Evolutionary conservation across 2,888 invertebrate species (phyloP).

Genomic region (Tachina fera): DNA sequence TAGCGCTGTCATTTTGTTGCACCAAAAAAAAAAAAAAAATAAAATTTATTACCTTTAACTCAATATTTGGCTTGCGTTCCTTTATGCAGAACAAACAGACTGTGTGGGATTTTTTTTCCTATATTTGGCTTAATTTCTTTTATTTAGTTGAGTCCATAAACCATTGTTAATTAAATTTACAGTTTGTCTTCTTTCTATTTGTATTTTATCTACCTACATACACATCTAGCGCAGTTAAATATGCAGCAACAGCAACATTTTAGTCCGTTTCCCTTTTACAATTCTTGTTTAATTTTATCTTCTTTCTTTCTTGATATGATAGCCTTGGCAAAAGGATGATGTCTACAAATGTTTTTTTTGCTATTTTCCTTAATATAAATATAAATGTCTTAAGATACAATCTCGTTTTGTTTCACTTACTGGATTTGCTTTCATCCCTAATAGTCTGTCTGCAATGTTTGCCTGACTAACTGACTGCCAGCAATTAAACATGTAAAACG

Average conservation of each 20-base stretch:
- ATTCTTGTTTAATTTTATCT: not conserved
- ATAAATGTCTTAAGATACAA: slow-evolving; percentile 74
- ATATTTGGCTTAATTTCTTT: slow-evolving; percentile 11
- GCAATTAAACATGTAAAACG: slow-evolving; percentile 71
- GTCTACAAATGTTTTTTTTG: slow-evolving; percentile 9
- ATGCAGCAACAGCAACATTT: slow-evolving; percentile 16
- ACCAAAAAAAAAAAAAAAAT: not conserved
- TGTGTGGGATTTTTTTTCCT: not conserved
- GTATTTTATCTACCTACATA: slow-evolving; percentile 47
- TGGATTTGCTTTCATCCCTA: slow-evolving; percentile 9
- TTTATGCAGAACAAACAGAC: not conserved
- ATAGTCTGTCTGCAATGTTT: not conserved
- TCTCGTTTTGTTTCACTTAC: slow-evolving; percentile 68
- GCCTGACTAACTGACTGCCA: slow-evolving; percentile 42
- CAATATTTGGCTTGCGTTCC: not conserved
- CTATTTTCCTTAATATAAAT: not conserved
- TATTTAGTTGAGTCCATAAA: slow-evolving; percentile 46
- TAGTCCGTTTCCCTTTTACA: slow-evolving; percentile 13
- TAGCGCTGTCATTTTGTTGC: slow-evolving; percentile 36
- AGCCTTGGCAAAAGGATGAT: slow-evolving; percentile 43
- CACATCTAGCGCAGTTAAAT: slow-evolving; percentile 42
- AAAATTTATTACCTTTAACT: slow-evolving; percentile 24
- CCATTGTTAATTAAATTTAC: slow-evolving; percentile 68
- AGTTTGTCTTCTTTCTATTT: slow-evolving; percentile 51
- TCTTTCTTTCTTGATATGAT: not conserved